Evolutionary conservation across 2,113 vertebrate genomes (phyloP).

Genomic region (Tursiops truncatus): DNA sequence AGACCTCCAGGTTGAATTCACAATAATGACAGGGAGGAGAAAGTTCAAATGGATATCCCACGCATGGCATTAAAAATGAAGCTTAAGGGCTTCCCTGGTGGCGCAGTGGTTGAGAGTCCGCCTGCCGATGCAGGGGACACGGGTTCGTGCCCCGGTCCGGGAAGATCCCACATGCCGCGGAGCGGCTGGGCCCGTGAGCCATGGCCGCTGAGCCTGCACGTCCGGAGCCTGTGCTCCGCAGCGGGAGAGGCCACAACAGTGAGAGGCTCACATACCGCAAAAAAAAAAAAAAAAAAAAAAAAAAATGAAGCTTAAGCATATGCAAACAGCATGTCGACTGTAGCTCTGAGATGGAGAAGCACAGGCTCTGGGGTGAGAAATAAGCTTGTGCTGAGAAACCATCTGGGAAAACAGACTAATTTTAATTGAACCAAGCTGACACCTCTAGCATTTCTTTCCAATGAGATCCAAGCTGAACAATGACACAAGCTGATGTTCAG

Average conservation of each 20-base stretch:
- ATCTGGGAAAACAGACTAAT: constrained; percentile 66
- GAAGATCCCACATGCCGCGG: too few species aligned
- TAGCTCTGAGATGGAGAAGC: neutral
- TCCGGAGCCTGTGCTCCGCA: too few species aligned
- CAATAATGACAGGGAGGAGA: neutral
- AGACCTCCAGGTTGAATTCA: constrained; percentile 45
- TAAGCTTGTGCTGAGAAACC: constrained; percentile 49
- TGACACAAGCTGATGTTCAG: constrained; percentile 51
- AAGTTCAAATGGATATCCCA: neutral
- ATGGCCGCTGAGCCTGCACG: too few species aligned
- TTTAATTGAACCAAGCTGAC: constrained; percentile 68
- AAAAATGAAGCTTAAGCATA: neutral
- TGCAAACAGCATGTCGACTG: neutral
- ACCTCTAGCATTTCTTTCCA: constrained; percentile 54
- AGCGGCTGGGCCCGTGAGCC: too few species aligned
- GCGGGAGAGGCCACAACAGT: too few species aligned
- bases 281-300: too few species aligned
- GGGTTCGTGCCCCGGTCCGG: too few species aligned
- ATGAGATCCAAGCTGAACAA: constrained; percentile 50
- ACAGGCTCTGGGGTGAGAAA: constrained; percentile 1
- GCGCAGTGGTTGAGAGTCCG: too few species aligned
- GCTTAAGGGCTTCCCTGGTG: too few species aligned
- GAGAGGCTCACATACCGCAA: too few species aligned
- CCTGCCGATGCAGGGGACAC: too few species aligned
- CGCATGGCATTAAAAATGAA: neutral